Evolutionary conservation across 2,113 vertebrate species (phyloP).

Genomic region (Clinocottus analis): DNA sequence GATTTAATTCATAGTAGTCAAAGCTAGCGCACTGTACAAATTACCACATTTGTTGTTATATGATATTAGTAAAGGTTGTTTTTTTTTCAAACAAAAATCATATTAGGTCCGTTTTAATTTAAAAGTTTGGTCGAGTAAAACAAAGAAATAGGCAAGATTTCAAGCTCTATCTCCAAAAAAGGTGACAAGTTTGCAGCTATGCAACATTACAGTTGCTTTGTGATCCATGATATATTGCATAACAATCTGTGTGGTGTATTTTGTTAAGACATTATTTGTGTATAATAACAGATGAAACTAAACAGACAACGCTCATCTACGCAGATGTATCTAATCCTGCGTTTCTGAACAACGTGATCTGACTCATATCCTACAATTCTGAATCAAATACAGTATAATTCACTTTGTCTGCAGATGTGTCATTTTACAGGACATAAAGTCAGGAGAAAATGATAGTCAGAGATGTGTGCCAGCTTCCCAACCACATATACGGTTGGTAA

Average conservation of each 20-base stretch:
- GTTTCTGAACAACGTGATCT: neutral
- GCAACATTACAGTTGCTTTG: neutral
- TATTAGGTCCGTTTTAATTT: neutral
- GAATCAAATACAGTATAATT: neutral
- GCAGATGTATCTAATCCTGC: neutral
- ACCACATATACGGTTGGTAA: neutral
- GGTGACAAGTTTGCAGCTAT: neutral
- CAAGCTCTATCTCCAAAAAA: neutral
- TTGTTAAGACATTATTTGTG: neutral
- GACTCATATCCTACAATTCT: neutral
- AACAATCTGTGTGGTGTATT: neutral
- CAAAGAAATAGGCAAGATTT: neutral
- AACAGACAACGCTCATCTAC: neutral
- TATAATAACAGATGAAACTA: conserved; percentile 13
- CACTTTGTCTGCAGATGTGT: neutral
- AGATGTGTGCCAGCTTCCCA: conserved; percentile 13
- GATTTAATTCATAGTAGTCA: neutral
- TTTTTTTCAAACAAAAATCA: neutral
- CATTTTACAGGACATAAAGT: conserved; percentile 7
- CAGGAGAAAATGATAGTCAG: conserved; percentile 20
- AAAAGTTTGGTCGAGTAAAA: too few species aligned
- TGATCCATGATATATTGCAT: neutral
- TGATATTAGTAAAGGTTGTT: too few species aligned
- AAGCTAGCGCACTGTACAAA: too few species aligned
- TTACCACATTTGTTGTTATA: neutral